Conservation (phyloP, 2,113 vertebrate species). For the Cyprinodon variegatus region DNA sequence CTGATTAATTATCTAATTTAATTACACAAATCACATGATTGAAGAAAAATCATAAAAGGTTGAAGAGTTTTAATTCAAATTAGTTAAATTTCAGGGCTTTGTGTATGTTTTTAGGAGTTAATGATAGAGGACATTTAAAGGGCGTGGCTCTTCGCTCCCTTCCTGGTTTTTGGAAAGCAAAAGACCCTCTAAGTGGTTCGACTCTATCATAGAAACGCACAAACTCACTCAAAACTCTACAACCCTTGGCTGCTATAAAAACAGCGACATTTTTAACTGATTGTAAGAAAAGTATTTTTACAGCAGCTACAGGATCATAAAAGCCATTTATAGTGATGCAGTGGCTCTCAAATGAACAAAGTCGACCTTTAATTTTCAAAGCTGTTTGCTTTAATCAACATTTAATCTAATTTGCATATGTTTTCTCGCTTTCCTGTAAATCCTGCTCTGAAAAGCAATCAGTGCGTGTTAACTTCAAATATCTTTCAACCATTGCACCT, state of each 20-base stretch:
- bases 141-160: background rate
- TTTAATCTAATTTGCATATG: background rate
- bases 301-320: conserved; percentile 52
- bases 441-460: background rate
- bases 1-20: background rate
- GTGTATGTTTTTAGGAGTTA: conserved; percentile 4
- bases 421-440: background rate
- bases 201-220: conserved; percentile 17
- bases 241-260: conserved; percentile 35
- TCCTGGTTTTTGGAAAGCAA: background rate
- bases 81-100: conserved; percentile 19
- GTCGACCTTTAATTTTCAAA: background rate
- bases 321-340: conserved; percentile 56
- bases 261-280: background rate
- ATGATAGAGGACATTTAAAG: conserved; percentile 16
- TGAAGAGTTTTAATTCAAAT: background rate
- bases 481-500: background rate
- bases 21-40: background rate
- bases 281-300: conserved; percentile 18
- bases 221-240: conserved; percentile 17
- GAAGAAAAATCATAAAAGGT: background rate
- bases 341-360: conserved; percentile 2
- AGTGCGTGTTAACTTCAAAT: background rate
- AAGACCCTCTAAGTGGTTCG: conserved; percentile 29
- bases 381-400: background rate